phyloP scores from a whole-genome alignment of 92 coral and sea anemone species.

The Scolanthus callimorphus region DNA sequence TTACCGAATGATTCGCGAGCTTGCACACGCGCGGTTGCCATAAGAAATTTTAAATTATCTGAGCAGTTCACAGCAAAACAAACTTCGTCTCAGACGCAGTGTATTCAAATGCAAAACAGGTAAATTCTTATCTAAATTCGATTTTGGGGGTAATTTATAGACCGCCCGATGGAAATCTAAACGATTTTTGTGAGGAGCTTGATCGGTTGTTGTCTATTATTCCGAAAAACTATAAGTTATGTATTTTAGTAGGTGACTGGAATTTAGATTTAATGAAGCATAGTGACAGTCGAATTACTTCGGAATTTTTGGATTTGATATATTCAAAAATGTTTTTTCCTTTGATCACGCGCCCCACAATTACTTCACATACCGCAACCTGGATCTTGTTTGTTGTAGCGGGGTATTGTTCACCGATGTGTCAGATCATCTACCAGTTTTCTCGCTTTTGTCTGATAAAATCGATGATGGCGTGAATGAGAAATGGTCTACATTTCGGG shows the following conservation, averaged over 20 bases:
- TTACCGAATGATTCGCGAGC: too few relatives aligned
- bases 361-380: conserved; percentile 46
- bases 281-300: conserved; percentile 29
- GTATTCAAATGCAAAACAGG: too few relatives aligned
- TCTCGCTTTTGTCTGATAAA: conserved; percentile 15
- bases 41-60: too few relatives aligned
- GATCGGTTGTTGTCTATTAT: not conserved
- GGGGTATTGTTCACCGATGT: conserved; percentile 39
- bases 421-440: conserved; percentile 59
- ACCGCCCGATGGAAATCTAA: conserved; percentile 3
- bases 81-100: too few relatives aligned
- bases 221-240: conserved; percentile 4
- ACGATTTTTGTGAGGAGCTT: not conserved
- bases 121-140: too few relatives aligned
- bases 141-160: conserved; percentile 8
- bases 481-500: conserved; percentile 13
- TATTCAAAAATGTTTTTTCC: conserved; percentile 45
- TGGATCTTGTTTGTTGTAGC: conserved; percentile 1
- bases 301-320: conserved; percentile 50
- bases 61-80: too few relatives aligned
- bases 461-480: not conserved
- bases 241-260: conserved; percentile 1
- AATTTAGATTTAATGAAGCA: conserved; percentile 24
- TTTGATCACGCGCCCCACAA: conserved; percentile 53
- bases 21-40: too few relatives aligned